Evolutionary conservation across 2,113 vertebrate species (phyloP), one percentile per base, ranked within the genome.

Genomic region (Gulo gulo): DNA sequence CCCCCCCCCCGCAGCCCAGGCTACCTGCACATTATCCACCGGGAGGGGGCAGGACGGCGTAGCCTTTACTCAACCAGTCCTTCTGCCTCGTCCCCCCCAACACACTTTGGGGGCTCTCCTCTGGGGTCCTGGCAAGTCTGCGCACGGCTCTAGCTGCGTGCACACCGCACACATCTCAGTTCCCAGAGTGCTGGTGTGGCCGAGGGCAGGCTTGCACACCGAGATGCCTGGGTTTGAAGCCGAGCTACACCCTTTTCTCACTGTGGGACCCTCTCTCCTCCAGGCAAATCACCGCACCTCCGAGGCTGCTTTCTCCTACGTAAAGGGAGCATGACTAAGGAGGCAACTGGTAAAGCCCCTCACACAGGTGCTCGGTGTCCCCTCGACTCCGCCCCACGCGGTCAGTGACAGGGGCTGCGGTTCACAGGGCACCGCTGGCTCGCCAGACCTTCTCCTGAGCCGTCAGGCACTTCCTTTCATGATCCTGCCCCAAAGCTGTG

Each of bases 401-500:
- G 36, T 95, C 16, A n/a, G 63, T 12, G 52, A 39, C 23, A 20
- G 24, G 12, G 36, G n/a, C 45, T 59, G 88, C 6, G 29, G 36
- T 21, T 42, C 67, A 18, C 1, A 0, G 29, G 78, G 78, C 1
- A 0, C 59, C 36, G 55, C 34, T 8, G 7, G n/a, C 0, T 10
- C 7, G 29, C 55, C 20, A 47, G 81, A 57, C 84, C 47, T 31
- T 57, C 42, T 26, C 71, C 81, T 39, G 8, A 63, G 57, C n/a
- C 13, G 61, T n/a, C 14, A 24, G 1, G 20, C 0, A 1, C 45
- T 59, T 47, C 5, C 18, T n/a, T 65, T 57, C 26, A 31, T 8
- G 6, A 63, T 26, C 36, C 23, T 31, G 8, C 50, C 47, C 29
- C 9, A 4, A 12, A 23, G 42, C 63, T 73, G 13, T 50, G 24